A percentile compares a stretch with the other conserved stretches of the same genome.
These are phyloP conservation scores for Helleia helle DNA, from an alignment of 2,888 invertebrate genomes.

Conservation along the genomic window DNA sequence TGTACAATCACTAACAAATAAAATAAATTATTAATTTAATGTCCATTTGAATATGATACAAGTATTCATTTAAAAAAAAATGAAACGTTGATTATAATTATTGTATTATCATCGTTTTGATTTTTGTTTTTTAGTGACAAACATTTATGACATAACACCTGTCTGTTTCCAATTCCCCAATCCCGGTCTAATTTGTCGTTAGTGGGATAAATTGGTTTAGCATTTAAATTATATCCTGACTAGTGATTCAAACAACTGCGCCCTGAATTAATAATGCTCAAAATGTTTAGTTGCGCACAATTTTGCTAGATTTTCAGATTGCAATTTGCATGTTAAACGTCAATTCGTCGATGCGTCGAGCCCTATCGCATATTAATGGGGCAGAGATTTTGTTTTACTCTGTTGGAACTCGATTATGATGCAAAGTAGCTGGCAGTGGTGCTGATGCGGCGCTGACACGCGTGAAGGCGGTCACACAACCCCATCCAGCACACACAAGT, in stretches of 20 bases:
- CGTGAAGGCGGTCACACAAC: constrained; percentile 20
- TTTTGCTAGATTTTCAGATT: constrained; percentile 69
- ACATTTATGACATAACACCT: constrained; percentile 27
- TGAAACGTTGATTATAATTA: not conserved
- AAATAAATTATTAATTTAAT: too few relatives aligned
- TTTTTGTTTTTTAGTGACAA: not conserved
- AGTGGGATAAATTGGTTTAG: constrained; percentile 65
- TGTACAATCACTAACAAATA: too few relatives aligned
- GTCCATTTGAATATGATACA: too few relatives aligned
- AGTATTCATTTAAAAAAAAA: too few relatives aligned
- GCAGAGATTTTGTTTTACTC: constrained; percentile 71
- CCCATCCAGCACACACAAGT: constrained; percentile 6
- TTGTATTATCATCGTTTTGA: not conserved
- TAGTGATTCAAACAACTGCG: constrained; percentile 63
- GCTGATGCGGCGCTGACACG: constrained; percentile 25
- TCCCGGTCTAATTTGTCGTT: constrained; percentile 54
- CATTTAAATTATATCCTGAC: constrained; percentile 69
- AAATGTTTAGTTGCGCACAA: constrained; percentile 68
- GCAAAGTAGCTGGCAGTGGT: constrained; percentile 53
- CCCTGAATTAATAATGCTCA: constrained; percentile 63
- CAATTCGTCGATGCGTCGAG: constrained; percentile 67
- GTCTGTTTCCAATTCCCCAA: constrained; percentile 48
- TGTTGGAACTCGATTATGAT: constrained; percentile 70
- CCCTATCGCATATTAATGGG: constrained; percentile 70
- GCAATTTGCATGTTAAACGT: constrained; percentile 74